Conservation (phyloP, 2,888 invertebrate genomes). For the Sarcophaga rosellei region DNA sequence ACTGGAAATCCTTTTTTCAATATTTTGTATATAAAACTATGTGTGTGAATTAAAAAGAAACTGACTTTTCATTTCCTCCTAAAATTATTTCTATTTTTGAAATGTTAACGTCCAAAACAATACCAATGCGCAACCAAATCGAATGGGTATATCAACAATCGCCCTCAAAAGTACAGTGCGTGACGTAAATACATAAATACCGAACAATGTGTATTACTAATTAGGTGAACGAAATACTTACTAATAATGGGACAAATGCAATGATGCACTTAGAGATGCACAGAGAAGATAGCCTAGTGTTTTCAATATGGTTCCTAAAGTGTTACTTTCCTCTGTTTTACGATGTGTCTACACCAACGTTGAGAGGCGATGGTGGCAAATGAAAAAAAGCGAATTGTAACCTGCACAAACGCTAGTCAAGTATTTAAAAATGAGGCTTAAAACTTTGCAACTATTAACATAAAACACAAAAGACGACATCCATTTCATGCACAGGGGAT, state of each 20-base stretch:
- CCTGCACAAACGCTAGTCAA: conserved; percentile 23
- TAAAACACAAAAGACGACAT: conserved; percentile 2
- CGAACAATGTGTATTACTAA: conserved; percentile 36
- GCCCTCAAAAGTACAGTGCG: conserved; percentile 43
- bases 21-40: conserved; percentile 51
- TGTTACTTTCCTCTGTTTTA: conserved; percentile 38
- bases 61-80: conserved; percentile 65
- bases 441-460: conserved; percentile 25
- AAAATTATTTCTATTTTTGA: conserved; percentile 67
- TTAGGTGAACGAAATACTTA: conserved; percentile 57
- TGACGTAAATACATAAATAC: conserved; percentile 34
- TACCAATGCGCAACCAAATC: conserved; percentile 62
- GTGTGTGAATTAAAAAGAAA: conserved; percentile 59
- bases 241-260: conserved; percentile 45
- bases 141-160: conserved; percentile 62
- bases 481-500: neutral
- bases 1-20: conserved; percentile 40
- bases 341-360: conserved; percentile 36
- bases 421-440: conserved; percentile 35
- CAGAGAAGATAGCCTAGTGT: conserved; percentile 43
- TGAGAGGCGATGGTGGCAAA: conserved; percentile 32
- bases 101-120: conserved; percentile 65
- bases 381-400: conserved; percentile 4
- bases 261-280: conserved; percentile 44
- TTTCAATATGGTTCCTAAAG: conserved; percentile 43